phyloP scores from a whole-genome alignment of 2,888 invertebrate genomes.

The Onthophagus sagittarius region DNA sequence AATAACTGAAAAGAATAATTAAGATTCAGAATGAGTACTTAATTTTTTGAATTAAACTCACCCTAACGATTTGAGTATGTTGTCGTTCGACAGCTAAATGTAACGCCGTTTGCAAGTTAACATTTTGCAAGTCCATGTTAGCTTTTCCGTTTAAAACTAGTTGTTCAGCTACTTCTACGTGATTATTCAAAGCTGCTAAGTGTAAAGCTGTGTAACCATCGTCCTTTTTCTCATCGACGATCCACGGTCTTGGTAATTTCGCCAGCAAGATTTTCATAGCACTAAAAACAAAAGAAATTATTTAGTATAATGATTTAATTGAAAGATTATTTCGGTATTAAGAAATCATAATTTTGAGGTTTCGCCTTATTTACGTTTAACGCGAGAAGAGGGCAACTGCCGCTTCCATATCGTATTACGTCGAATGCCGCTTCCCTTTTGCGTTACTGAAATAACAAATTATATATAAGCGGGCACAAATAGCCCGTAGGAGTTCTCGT shows the following conservation, averaged over 20 bases:
- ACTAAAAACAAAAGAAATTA: constrained; percentile 50
- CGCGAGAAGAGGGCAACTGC: not conserved
- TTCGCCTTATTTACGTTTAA: constrained; percentile 4
- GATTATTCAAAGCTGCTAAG: constrained; percentile 93
- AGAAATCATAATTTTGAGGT: not conserved
- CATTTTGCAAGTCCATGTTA: constrained; percentile 93
- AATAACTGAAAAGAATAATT: constrained; percentile 58
- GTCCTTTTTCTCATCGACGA: constrained; percentile 97
- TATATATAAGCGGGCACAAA: constrained; percentile 24
- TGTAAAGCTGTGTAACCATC: constrained; percentile 97
- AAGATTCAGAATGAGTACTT: not conserved
- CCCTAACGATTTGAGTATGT: constrained; percentile 95
- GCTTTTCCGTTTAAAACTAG: constrained; percentile 85
- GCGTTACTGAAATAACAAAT: constrained; percentile 23
- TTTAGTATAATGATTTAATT: not conserved
- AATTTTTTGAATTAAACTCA: constrained; percentile 43
- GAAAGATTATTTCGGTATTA: not conserved
- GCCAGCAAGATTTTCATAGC: constrained; percentile 94
- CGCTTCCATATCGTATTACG: constrained; percentile 20
- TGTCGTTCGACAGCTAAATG: constrained; percentile 96
- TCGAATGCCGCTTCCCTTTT: constrained; percentile 14
- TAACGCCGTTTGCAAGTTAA: constrained; percentile 87
- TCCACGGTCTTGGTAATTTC: constrained; percentile 92
- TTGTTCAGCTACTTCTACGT: constrained; percentile 92
- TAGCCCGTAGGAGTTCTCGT: constrained; percentile 19